Conservation (phyloP, 1,140 invertebrate genomes). For the Ooceraea biroi region DNA sequence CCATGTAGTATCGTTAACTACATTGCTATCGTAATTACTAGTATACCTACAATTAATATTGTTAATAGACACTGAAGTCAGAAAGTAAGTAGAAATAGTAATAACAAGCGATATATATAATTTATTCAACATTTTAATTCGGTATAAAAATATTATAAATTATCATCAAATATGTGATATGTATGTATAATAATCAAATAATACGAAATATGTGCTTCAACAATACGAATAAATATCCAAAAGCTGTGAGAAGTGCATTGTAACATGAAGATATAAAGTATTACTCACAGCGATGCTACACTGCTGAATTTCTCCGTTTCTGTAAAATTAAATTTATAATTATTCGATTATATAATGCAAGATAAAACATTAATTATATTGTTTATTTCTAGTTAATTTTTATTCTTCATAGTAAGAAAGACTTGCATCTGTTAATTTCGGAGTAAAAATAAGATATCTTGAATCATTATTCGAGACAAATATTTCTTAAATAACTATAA, state of each 20-base stretch:
- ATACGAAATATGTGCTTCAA: conserved; percentile 31
- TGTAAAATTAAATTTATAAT: conserved; percentile 65
- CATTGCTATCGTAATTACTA: neutral
- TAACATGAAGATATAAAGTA: conserved; percentile 21
- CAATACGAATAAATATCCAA: conserved; percentile 40
- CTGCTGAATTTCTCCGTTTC: conserved; percentile 74
- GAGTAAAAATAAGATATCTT: neutral
- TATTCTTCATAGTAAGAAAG: neutral
- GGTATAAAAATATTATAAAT: conserved; percentile 45
- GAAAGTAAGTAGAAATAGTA: conserved; percentile 20
- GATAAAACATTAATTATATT: neutral
- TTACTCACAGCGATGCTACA: conserved; percentile 79
- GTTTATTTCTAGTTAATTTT: neutral
- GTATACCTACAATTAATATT: conserved; percentile 59
- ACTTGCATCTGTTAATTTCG: neutral
- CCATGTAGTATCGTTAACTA: conserved; percentile 23
- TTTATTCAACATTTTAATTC: conserved; percentile 52
- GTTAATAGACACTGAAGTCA: neutral
- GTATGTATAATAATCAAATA: conserved; percentile 12
- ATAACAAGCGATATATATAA: conserved; percentile 34
- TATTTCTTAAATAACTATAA: conserved; percentile 22
- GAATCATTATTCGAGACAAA: neutral
- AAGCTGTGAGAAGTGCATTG: conserved; percentile 15
- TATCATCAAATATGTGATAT: neutral
- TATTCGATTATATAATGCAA: neutral